phyloP scores from a whole-genome alignment of 2,113 vertebrate genomes.

The Syngnathus scovelli region DNA sequence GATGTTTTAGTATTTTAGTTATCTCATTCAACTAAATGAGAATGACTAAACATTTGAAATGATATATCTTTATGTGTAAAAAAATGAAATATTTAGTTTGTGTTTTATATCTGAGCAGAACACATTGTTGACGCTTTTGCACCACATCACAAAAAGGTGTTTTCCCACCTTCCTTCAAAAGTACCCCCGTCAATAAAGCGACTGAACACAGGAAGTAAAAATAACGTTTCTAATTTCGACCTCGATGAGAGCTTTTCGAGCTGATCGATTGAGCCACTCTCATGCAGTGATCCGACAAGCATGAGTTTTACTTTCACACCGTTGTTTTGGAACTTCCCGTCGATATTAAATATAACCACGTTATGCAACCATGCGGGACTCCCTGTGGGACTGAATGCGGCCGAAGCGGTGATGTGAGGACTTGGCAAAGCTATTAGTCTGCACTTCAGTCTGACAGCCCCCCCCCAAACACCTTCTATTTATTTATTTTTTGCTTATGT shows the following conservation, averaged over 20 bases:
- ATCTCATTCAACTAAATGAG: background rate
- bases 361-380: constrained; percentile 26
- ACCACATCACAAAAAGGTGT: background rate
- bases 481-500: constrained; percentile 1
- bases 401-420: constrained; percentile 31
- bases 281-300: too few relatives aligned
- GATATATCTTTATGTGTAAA: too few relatives aligned
- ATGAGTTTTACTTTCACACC: background rate
- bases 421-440: constrained; percentile 22
- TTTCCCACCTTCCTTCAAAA: background rate
- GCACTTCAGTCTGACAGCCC: background rate
- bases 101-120: too few relatives aligned
- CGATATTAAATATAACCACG: constrained; percentile 18
- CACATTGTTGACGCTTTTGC: background rate
- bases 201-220: background rate
- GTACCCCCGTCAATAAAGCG: background rate
- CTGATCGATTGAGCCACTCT: constrained; percentile 3
- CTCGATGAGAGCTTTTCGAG: background rate
- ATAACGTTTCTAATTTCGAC: background rate
- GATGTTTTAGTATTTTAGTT: too few relatives aligned
- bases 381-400: constrained; percentile 24
- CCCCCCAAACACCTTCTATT: background rate
- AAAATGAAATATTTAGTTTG: too few relatives aligned
- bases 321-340: constrained; percentile 11
- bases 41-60: too few relatives aligned